Evolutionary conservation across 2,888 invertebrate genomes (phyloP).

Genomic region (Macaria notata): DNA sequence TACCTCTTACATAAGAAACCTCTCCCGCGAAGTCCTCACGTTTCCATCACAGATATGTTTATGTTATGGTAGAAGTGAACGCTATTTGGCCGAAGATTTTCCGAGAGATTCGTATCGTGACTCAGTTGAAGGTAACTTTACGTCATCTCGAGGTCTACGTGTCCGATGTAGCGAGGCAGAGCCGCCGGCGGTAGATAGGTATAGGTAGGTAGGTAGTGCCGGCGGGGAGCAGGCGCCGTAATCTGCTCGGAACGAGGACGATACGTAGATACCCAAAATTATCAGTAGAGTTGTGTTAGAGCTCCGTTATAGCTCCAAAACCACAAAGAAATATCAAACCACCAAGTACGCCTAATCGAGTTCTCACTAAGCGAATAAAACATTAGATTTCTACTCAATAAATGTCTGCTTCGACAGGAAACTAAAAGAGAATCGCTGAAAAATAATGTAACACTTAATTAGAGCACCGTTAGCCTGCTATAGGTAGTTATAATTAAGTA

Average conservation of each 20-base stretch:
- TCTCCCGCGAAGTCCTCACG: conserved; percentile 24
- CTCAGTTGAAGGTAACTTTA: conserved; percentile 32
- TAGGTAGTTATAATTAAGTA: conserved; percentile 30
- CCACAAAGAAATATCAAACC: too few species aligned
- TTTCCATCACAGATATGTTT: conserved; percentile 16
- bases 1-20: conserved; percentile 33
- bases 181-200: conserved; percentile 4
- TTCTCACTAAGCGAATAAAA: too few species aligned
- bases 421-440: too few species aligned
- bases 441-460: conserved; percentile 17
- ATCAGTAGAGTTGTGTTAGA: too few species aligned
- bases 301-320: too few species aligned
- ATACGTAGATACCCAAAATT: too few species aligned
- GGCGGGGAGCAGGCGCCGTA: conserved; percentile 9
- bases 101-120: conserved; percentile 29
- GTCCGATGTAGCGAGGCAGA: conserved; percentile 18
- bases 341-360: too few species aligned
- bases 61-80: not conserved
- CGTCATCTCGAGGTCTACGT: conserved; percentile 26
- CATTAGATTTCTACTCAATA: too few species aligned
- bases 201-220: not conserved
- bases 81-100: conserved; percentile 23
- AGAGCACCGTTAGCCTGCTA: conserved; percentile 19
- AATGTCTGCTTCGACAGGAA: too few species aligned
- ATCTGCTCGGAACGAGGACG: not conserved